Base-by-base conservation (phyloP, 2,113 vertebrate genomes). In the Triplophysa siluroides region DNA sequence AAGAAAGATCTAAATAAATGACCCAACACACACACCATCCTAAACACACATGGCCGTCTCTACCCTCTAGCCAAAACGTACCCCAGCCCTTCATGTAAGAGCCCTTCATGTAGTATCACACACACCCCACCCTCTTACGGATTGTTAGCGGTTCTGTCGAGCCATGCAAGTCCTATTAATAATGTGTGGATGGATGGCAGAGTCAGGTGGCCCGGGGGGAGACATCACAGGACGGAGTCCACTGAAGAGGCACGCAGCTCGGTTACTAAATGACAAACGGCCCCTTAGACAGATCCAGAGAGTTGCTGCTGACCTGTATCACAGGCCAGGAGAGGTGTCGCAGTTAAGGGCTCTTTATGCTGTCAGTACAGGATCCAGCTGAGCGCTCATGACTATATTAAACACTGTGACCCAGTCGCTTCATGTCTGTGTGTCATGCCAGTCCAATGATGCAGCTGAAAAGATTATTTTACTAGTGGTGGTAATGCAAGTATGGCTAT, bases 151-250 rank as follows among this genome's bases (percentile, higher is more conserved):
- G 83, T 84, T 89, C 83, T 75, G 70, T 81, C 70, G 60, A 70
- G 80, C 84, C 89, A 89, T 88, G 90, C 79, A n/a, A 89, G 88
- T 84, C 85, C 93, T 93, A 93, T 92, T 92, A 91, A 92, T 92
- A 93, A 93, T 82, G 88, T 91, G 92, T 86, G 88, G 91, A 93
- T 87, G 83, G 92, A 92, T 86, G 83, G 84, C 79, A 85, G 89
- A 88, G 91, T 93, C 91, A 92, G 91, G 89, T 93, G 92, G 89
- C 88, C 58, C 65, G 16, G 87, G 69, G 69, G 65, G 43, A 67
- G 23, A 66, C 83, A 62, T 23, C 64, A 24, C n/a, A 24, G 76
- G 13, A 41, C 43, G 23, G 45, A 47, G 77, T 69, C 56, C 45
- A 75, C 19, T 10, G 41, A 56, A 52, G 26, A 38, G 52, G 26